These are phyloP conservation scores for Riptortus pedestris DNA, from an alignment of 1,140 invertebrate genomes.

Conservation along the genomic window DNA sequence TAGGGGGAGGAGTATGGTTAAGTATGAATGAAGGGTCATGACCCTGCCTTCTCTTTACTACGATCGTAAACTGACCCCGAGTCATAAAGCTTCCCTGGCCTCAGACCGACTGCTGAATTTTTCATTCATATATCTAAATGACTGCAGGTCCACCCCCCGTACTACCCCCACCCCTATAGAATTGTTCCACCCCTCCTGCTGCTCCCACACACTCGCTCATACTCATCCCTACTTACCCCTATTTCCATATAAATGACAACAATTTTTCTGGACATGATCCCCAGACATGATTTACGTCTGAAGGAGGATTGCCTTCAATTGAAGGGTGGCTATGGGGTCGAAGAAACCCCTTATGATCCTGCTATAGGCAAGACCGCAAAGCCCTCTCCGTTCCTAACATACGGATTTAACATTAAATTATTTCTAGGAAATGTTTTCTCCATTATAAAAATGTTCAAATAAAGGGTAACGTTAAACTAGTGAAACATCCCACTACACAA, in stretches of 20 bases:
- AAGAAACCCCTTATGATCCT: neutral
- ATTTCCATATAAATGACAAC: conserved; percentile 31
- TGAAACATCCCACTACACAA: too few relatives aligned
- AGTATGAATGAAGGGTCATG: conserved; percentile 3
- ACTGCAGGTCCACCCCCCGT: conserved; percentile 20
- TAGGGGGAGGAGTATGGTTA: neutral
- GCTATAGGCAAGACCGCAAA: too few relatives aligned
- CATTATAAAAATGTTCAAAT: too few relatives aligned
- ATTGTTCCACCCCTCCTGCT: too few relatives aligned
- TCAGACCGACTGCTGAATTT: conserved; percentile 21
- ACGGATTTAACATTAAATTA: too few relatives aligned
- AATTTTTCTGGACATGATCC: conserved; percentile 26
- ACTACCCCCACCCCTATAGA: too few relatives aligned
- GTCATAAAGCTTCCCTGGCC: conserved; percentile 5
- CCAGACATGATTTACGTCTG: conserved; percentile 20
- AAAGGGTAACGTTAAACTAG: too few relatives aligned
- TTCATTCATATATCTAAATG: conserved; percentile 30
- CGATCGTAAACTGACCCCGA: conserved; percentile 1
- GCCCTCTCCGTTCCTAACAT: too few relatives aligned
- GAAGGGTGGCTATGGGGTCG: conserved; percentile 2
- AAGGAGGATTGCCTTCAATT: conserved; percentile 19
- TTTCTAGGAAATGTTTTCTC: too few relatives aligned
- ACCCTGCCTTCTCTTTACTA: neutral
- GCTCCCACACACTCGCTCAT: too few relatives aligned
- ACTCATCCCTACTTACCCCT: neutral